Percentiles rank a stretch among this genome's conserved stretches.
These are phyloP conservation scores for Papilio machaon DNA, from an alignment of 1,140 invertebrate genomes.

Conservation along the genomic window DNA sequence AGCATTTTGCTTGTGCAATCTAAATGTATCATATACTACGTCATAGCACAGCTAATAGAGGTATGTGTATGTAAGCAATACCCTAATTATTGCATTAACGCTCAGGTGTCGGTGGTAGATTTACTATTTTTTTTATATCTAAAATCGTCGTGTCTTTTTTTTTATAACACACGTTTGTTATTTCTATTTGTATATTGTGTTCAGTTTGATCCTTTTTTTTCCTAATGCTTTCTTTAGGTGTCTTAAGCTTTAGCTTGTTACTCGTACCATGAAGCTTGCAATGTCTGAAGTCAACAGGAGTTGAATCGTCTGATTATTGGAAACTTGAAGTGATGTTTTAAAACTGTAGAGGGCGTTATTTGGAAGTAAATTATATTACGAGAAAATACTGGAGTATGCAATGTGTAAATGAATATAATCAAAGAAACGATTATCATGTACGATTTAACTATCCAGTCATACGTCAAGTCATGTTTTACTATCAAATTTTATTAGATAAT, in stretches of 20 bases:
- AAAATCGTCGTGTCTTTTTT: constrained; percentile 6
- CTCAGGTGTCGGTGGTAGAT: constrained; percentile 24
- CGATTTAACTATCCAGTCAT: background rate
- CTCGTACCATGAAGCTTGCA: constrained; percentile 10
- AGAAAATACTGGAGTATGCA: background rate
- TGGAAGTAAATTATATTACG: background rate
- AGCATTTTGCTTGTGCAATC: constrained; percentile 25
- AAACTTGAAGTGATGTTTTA: background rate
- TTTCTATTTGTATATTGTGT: constrained; percentile 25
- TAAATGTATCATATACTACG: constrained; percentile 25
- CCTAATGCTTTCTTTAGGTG: constrained; percentile 23
- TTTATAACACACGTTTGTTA: background rate
- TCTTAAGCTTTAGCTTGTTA: background rate
- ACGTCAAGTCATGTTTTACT: background rate
- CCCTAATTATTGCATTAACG: constrained; percentile 8
- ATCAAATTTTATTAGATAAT: background rate
- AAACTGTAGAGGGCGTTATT: background rate
- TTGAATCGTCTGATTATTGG: background rate
- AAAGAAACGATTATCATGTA: background rate
- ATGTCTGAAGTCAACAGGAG: background rate
- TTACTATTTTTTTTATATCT: constrained; percentile 15
- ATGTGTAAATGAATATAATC: background rate
- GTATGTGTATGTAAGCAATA: constrained; percentile 4
- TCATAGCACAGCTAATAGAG: constrained; percentile 12
- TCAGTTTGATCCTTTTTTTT: constrained; percentile 20